Evolutionary conservation across 2,888 invertebrate species (phyloP).

Genomic region (Diabrotica balteata): DNA sequence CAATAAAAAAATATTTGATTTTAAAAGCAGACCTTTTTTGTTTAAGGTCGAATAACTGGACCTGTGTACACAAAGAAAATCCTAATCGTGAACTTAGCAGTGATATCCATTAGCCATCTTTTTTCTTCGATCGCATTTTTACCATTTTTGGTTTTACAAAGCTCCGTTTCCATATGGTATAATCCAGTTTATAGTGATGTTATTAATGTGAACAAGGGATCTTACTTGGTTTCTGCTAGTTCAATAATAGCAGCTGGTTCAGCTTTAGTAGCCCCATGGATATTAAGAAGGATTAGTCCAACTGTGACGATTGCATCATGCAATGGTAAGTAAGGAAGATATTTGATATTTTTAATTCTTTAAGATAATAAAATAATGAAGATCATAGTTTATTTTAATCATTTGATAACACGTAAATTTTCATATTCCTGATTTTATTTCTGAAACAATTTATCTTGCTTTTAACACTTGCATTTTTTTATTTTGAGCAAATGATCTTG

Average conservation of each 20-base stretch:
- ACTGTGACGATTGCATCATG: constrained; percentile 38
- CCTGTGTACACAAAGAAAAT: constrained; percentile 63
- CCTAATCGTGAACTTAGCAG: constrained; percentile 63
- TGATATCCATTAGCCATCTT: constrained; percentile 68
- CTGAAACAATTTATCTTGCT: too few species aligned
- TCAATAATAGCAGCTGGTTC: constrained; percentile 69
- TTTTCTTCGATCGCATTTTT: constrained; percentile 71
- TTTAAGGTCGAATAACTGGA: constrained; percentile 46
- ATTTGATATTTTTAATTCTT: too few species aligned
- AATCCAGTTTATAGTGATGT: constrained; percentile 46
- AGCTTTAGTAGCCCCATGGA: constrained; percentile 61
- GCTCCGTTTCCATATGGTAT: constrained; percentile 62
- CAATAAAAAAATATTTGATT: not conserved
- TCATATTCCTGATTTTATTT: too few species aligned
- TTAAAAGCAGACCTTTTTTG: not conserved
- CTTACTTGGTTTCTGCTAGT: constrained; percentile 69
- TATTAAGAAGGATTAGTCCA: constrained; percentile 37
- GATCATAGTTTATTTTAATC: not conserved
- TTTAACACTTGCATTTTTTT: too few species aligned
- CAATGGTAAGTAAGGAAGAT: constrained; percentile 39
- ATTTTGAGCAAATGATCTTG: too few species aligned
- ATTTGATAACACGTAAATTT: not conserved
- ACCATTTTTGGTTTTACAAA: constrained; percentile 67
- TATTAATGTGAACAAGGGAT: constrained; percentile 60
- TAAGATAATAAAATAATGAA: too few species aligned